These are phyloP conservation scores for Eubucco bourcierii DNA, from an alignment of 2,113 vertebrate genomes.

Conservation along the genomic window DNA sequence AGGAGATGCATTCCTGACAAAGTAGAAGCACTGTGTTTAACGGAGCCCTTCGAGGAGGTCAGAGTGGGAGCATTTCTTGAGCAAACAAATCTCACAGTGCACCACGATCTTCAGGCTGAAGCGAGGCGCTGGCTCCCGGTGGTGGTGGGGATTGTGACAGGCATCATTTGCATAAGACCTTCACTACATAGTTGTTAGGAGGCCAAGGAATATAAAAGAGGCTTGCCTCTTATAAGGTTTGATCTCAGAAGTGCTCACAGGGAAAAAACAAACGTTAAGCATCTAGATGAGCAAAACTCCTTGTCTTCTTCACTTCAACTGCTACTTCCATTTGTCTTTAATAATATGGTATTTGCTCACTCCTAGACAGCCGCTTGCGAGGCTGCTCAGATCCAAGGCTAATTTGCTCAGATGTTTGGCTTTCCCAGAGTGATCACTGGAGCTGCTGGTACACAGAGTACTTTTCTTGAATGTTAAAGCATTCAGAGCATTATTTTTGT, in stretches of 20 bases:
- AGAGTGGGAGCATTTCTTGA: neutral
- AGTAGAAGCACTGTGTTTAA: neutral
- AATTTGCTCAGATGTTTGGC: slow-evolving; percentile 61
- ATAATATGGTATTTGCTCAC: slow-evolving; percentile 63
- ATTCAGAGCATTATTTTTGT: neutral
- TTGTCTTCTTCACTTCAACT: slow-evolving; percentile 47
- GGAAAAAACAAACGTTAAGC: neutral
- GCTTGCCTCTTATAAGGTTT: neutral
- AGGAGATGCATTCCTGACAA: neutral
- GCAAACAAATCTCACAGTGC: slow-evolving; percentile 7
- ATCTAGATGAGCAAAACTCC: slow-evolving; percentile 44
- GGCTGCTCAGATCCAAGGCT: slow-evolving; percentile 54
- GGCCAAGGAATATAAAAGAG: slow-evolving; percentile 11
- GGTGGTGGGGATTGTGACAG: neutral
- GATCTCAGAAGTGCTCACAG: neutral
- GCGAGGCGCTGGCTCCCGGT: neutral
- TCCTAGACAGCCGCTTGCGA: slow-evolving; percentile 37
- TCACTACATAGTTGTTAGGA: slow-evolving; percentile 9
- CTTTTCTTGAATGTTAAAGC: slow-evolving; percentile 57
- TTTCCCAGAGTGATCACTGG: slow-evolving; percentile 42
- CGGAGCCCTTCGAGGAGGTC: neutral
- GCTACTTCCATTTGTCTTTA: slow-evolving; percentile 65
- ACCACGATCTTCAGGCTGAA: neutral
- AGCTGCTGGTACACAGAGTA: slow-evolving; percentile 57
- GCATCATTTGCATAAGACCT: slow-evolving; percentile 55